Evolutionary conservation across 1,140 invertebrate genomes (phyloP), one percentile per base, ranked within the genome.

Genomic region (Dolichoris vasculosae): DNA sequence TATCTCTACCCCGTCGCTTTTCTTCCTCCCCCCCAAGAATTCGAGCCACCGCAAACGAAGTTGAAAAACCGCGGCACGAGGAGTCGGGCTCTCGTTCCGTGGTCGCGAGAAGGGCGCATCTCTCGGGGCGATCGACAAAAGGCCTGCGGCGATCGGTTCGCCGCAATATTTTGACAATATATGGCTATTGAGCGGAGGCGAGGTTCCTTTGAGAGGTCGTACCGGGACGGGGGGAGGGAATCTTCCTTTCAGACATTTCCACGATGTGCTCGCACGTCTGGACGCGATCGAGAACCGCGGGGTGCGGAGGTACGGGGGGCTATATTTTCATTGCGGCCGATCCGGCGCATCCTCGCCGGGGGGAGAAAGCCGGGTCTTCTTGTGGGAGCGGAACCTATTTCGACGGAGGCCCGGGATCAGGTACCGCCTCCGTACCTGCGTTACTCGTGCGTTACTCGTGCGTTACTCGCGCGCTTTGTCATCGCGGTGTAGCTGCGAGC

Each of bases 111-210:
- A 9, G 23, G 55, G 23, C 23, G 55, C 46, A 8, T 4, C 90
- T 20, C 6, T 38, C 89, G 88, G 89, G 46, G 71, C 83, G 76
- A 32, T 40, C 26, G 46, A 79, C 59, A 84, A 84, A 79, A 64
- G 51, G 35, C 79, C 69, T 78, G 77, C 69, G 77, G 76, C 88
- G 85, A 90, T 89, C 84, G 89, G 92, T 92, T 92, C 91, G 89
- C 90, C 90, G 90, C 92, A 93, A 93, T 93, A 93, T 93, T 93
- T 93, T 93, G 92, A 93, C 92, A 93, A 92, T 93, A 90, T 90
- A 90, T 87, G 88, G 88, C 89, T 89, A 92, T 92, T 91, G 90
- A 90, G 88, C 78, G 88, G 83, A 88, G 86, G 90, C 88, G 80
- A 88, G 86, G 38, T 78, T 82, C 30, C 13, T 43, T 76, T 73